A percentile compares a stretch with the other conserved stretches of the same genome.
Conservation (phyloP, 2,888 invertebrate genomes). For the Panzeria rudis region DNA sequence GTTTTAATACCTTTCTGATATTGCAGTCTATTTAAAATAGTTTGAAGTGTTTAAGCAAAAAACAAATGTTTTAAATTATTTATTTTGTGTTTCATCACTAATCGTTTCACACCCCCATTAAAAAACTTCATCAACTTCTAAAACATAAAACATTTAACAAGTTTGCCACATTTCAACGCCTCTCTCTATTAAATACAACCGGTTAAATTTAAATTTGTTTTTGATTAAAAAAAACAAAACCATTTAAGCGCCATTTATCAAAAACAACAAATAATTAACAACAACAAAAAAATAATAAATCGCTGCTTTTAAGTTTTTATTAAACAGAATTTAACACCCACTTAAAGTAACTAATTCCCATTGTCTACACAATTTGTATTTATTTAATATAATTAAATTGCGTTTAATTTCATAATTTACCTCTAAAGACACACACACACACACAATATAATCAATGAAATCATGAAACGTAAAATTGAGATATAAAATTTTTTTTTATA, state of each 20-base stretch:
- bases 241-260: slow-evolving; percentile 52
- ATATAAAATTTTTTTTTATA: not conserved
- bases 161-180: slow-evolving; percentile 37
- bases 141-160: not conserved
- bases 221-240: not conserved
- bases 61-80: not conserved
- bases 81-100: not conserved
- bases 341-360: slow-evolving; percentile 41
- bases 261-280: slow-evolving; percentile 11
- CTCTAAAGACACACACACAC: slow-evolving; percentile 2
- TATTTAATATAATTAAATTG: slow-evolving; percentile 32
- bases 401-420: slow-evolving; percentile 26
- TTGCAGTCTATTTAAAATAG: no score
- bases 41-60: no score
- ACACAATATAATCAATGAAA: slow-evolving; percentile 44
- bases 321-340: slow-evolving; percentile 61
- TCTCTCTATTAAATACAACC: slow-evolving; percentile 49
- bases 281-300: slow-evolving; percentile 7
- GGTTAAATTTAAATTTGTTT: slow-evolving; percentile 25
- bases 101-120: not conserved
- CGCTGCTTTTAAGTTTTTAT: slow-evolving; percentile 26
- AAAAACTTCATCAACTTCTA: not conserved
- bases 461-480: slow-evolving; percentile 26
- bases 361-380: slow-evolving; percentile 13
- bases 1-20: no score